Conservation (phyloP, 2,113 vertebrate genomes). For the Petromus typicus region DNA sequence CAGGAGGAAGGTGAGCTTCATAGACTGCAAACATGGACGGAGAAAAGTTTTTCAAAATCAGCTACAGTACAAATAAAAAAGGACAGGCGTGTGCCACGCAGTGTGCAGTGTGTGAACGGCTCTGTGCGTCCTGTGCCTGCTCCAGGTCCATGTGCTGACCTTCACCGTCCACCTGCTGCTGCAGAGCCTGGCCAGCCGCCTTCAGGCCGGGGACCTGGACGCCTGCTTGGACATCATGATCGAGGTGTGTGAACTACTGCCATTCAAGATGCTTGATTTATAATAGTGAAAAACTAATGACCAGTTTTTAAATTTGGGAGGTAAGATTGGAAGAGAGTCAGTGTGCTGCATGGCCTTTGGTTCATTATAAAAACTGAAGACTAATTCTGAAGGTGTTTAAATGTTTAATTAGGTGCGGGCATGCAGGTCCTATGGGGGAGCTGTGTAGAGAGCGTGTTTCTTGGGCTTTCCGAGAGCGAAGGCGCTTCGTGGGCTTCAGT, state of each 20-base stretch:
- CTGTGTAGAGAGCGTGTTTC: too few species aligned
- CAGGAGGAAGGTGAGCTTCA: background rate
- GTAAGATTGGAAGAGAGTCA: background rate
- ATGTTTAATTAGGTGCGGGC: background rate
- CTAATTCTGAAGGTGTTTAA: conserved; percentile 42
- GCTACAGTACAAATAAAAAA: background rate
- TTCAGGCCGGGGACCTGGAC: conserved; percentile 94
- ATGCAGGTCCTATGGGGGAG: background rate
- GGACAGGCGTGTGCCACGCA: background rate
- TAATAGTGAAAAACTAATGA: background rate
- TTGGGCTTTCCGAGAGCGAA: too few species aligned
- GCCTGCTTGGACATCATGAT: conserved; percentile 93
- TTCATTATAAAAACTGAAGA: background rate
- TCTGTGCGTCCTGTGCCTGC: background rate
- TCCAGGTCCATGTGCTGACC: conserved; percentile 96
- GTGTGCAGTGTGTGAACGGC: background rate
- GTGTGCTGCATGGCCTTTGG: background rate
- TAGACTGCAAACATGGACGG: background rate
- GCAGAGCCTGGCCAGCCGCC: conserved; percentile 87
- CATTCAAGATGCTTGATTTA: background rate
- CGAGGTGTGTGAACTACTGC: conserved; percentile 84
- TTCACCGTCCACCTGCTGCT: conserved; percentile 95
- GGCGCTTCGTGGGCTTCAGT: background rate
- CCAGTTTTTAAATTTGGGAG: background rate
- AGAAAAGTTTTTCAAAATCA: background rate